Base-by-base conservation (phyloP, 1,140 invertebrate species). In the Parasteatoda tepidariorum region DNA sequence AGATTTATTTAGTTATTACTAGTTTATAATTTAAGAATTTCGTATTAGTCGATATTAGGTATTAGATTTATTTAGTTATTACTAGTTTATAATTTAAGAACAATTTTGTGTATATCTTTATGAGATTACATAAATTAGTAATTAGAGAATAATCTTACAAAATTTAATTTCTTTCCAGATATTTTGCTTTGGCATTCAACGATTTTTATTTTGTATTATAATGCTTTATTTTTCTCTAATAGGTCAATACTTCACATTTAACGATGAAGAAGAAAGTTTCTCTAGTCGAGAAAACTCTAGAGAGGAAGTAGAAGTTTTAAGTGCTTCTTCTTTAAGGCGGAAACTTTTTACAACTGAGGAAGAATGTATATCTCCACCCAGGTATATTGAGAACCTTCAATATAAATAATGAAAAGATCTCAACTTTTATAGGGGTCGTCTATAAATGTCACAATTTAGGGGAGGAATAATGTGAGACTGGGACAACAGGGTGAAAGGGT, bases 291-390 rank as follows among this genome's bases (percentile, higher is more conserved):
- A 81, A 28, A 71, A 54, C 54, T 62, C 68, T 26, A 4, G 57
- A 41, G 59, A 73, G 15, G 67, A 61, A 55, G 18, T 22, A 18
- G 67, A 73, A 31, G 22, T 22, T n/a, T 30, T 74, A 15, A 73
- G 57, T 64, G 73, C 68, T 57, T 73, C 79, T 33, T 83, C 79
- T 41, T 55, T 83, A 31, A 18, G 79, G 33, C n/a, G 79, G 48
- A 83, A 73, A 24, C 64, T 83, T 55, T 83, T 83, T 73, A 38
- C 54, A 11, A 22, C 30, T 26, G 68, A 73, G n/a, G 78, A 70
- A 15, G 66, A 70, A 30, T 2, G 28, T 26, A 3, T 15, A 30
- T 38, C 76, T 22, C 76, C 76, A n/a, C 2, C 11, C 38, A 64
- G 34, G 73, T 76, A 64, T 18, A n/a, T 73, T 73, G 30, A 13